Evolutionary conservation across 2,888 invertebrate genomes (phyloP).

Genomic region (Flexamia atlantica): DNA sequence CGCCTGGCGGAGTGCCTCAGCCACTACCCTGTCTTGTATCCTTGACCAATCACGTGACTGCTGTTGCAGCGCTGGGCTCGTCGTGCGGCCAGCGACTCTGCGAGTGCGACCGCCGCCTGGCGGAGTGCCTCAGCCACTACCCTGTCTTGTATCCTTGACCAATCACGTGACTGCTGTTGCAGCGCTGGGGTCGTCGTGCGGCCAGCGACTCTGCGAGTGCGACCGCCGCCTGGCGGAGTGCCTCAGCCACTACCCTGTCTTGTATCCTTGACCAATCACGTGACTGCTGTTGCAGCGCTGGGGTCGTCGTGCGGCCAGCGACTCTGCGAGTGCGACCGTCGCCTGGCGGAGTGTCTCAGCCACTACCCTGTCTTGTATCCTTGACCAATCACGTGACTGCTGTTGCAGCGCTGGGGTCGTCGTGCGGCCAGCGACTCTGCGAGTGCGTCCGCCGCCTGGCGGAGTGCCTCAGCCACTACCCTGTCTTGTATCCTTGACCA

Average conservation of each 20-base stretch:
- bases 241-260: slow-evolving; percentile 88
- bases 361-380: slow-evolving; percentile 83
- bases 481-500: too few relatives aligned
- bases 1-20: too few relatives aligned
- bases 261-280: too few relatives aligned
- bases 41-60: too few relatives aligned
- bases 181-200: slow-evolving; percentile 74
- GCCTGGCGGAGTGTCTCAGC: slow-evolving; percentile 76
- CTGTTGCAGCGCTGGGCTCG: slow-evolving; percentile 78
- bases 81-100: slow-evolving; percentile 85
- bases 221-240: slow-evolving; percentile 74
- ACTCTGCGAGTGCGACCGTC: slow-evolving; percentile 77
- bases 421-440: slow-evolving; percentile 62
- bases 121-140: too few relatives aligned
- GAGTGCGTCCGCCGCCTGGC: slow-evolving; percentile 76
- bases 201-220: too few relatives aligned
- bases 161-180: too few relatives aligned
- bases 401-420: slow-evolving; percentile 78
- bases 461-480: slow-evolving; percentile 86
- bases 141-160: too few relatives aligned
- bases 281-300: slow-evolving; percentile 85
- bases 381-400: too few relatives aligned
- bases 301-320: slow-evolving; percentile 79
- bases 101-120: too few relatives aligned
- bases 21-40: too few relatives aligned